Base-by-base conservation (phyloP, 1,140 invertebrate species). In the Stegodyphus mimosarum region DNA sequence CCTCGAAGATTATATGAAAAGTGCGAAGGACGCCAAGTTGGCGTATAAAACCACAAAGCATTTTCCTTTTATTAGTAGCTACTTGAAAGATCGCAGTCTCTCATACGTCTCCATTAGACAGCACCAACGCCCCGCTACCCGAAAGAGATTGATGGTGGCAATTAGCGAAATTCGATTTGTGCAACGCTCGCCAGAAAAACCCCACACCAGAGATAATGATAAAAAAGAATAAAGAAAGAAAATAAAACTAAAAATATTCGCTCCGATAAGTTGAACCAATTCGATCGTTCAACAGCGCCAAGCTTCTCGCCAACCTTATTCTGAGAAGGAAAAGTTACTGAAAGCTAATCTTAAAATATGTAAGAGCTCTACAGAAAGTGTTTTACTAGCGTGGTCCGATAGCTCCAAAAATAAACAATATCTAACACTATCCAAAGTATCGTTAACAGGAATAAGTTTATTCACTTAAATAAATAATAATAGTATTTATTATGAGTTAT, bases 131-230 rank as follows among this genome's bases (percentile, higher is more conserved):
- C 78, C 78, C 13, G 33, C 5, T n/a, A 17, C 55, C 6, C 18
- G 49, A 73, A 83, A 70, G 73, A 83, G 79, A 83, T 83, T 83
- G 79, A 83, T 83, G 60, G 79, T 60, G 70, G 79, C 79, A 83
- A 83, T 83, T 83, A 83, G 79, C 71, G 79, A 83, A 83, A 83
- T 83, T 83, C 79, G 79, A 83, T 83, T 83, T 83, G 70, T 53
- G 71, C 66, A 79, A 67, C 77, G 7, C 64, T 71, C 77, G 77
- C 70, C 79, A 83, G 70, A 83, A 83, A 83, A 83, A 83, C 79
- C 78, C 69, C 71, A 67, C 71, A 52, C 15, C 7, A 13, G 49
- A 74, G 70, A 83, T 83, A 74, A 83, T 74, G 79, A 73, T 73
- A 33, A 78, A 69, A 33, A 33, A 33, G 33, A 33, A 33, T 33